Conservation (phyloP, 2,797 vertebrate species). For the Sebastes itinus region DNA sequence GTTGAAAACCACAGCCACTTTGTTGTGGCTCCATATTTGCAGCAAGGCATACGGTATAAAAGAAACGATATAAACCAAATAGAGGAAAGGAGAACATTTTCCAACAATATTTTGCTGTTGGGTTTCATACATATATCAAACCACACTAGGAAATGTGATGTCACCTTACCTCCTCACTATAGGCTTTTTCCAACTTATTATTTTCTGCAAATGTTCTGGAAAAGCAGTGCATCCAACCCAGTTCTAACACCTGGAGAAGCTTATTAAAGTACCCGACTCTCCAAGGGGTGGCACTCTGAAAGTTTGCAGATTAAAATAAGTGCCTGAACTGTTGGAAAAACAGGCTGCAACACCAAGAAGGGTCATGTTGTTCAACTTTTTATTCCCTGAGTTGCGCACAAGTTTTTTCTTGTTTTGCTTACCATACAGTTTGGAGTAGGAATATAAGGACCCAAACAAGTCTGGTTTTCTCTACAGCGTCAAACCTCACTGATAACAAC, state of each 20-base stretch:
- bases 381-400: neutral
- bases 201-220: constrained; percentile 3
- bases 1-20: neutral
- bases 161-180: neutral
- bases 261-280: constrained; percentile 9
- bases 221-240: constrained; percentile 7
- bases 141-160: too few relatives aligned
- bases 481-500: neutral
- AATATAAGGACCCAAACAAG: neutral
- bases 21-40: neutral
- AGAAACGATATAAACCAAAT: too few relatives aligned
- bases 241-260: constrained; percentile 26
- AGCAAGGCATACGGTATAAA: neutral
- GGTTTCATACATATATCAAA: too few relatives aligned
- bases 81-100: too few relatives aligned
- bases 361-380: neutral
- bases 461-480: neutral
- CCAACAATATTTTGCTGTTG: too few relatives aligned
- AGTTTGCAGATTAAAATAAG: constrained; percentile 18
- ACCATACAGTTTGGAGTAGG: neutral
- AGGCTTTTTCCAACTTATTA: neutral
- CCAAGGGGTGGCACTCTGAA: neutral
- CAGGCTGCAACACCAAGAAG: neutral
- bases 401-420: neutral
- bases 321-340: neutral